These are phyloP conservation scores for Choloepus didactylus DNA, from an alignment of 2,797 vertebrate species.

Conservation along the genomic window DNA sequence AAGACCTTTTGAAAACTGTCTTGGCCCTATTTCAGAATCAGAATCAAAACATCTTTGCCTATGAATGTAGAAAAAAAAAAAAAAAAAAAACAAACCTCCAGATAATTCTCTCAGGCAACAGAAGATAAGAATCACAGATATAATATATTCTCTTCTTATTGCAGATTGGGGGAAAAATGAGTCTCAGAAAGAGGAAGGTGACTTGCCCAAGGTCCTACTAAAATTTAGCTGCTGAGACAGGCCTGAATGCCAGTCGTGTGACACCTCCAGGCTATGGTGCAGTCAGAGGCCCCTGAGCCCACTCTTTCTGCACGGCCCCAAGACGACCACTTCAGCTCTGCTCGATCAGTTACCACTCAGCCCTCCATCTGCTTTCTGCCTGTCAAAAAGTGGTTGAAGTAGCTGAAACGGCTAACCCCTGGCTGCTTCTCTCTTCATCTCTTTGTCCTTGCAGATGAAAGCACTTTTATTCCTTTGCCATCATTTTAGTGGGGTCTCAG, in stretches of 20 bases:
- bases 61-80: background rate
- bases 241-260: background rate
- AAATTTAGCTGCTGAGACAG: background rate
- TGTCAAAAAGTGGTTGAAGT: background rate
- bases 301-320: rapidly evolving
- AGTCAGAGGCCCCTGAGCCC: background rate
- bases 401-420: background rate
- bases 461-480: background rate
- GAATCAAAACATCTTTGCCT: background rate
- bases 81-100: background rate
- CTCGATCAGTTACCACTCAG: background rate
- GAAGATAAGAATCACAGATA: background rate
- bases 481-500: rapidly evolving
- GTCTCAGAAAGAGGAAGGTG: background rate
- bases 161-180: no score
- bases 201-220: background rate
- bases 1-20: background rate
- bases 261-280: rapidly evolving
- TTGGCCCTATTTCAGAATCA: background rate
- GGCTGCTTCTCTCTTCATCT: background rate
- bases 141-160: background rate
- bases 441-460: background rate
- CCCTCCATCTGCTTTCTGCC: background rate
- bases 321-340: background rate
- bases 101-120: background rate